Evolutionary conservation across 2,113 vertebrate genomes (phyloP).

Genomic region (Azemiops feae): DNA sequence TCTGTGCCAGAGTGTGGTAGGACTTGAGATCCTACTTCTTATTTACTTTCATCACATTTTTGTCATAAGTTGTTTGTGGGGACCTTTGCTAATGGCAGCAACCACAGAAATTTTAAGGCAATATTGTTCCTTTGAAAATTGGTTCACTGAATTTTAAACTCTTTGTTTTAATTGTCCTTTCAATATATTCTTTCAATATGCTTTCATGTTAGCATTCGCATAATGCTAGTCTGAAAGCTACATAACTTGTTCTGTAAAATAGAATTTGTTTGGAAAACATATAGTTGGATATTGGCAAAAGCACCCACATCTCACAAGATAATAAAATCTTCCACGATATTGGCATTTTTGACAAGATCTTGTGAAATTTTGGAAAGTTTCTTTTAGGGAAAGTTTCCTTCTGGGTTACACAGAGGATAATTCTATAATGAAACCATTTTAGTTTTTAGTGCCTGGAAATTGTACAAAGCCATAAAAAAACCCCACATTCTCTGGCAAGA

Average conservation of each 20-base stretch:
- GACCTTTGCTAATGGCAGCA: not conserved
- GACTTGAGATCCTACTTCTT: not conserved
- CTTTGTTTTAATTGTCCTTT: not conserved
- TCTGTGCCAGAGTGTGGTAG: not conserved
- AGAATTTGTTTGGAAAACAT: not conserved
- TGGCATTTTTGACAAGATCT: not conserved
- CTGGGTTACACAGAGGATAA: not conserved
- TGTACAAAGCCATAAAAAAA: not conserved
- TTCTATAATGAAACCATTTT: slow-evolving; percentile 4
- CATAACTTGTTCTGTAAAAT: not conserved
- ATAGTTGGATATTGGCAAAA: not conserved
- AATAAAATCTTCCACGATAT: not conserved
- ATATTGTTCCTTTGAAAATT: not conserved
- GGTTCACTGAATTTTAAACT: not conserved
- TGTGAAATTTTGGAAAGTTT: not conserved
- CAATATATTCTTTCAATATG: not conserved
- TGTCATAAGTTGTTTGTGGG: not conserved
- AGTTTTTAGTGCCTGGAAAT: not conserved
- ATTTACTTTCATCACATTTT: not conserved
- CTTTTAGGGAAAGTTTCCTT: not conserved
- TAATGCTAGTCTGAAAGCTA: not conserved
- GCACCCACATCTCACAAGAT: not conserved
- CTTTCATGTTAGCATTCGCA: not conserved
- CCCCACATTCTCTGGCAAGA: slow-evolving; percentile 3
- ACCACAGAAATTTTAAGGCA: not conserved